phyloP scores from a whole-genome alignment of 2,113 vertebrate species.

The Laticauda colubrina region DNA sequence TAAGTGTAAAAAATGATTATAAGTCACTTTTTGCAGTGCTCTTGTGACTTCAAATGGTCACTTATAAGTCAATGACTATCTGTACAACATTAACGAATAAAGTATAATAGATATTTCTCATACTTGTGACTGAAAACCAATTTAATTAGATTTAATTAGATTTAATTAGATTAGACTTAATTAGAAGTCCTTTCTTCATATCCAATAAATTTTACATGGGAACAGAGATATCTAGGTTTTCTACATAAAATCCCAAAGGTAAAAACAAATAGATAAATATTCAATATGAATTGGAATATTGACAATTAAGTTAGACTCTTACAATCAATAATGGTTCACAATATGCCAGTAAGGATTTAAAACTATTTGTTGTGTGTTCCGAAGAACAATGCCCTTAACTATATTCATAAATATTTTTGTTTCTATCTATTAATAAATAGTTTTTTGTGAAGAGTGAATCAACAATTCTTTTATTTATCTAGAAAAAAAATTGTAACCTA shows the following conservation, averaged over 20 bases:
- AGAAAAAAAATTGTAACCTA: not conserved
- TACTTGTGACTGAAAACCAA: not conserved
- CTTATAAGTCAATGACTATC: not conserved
- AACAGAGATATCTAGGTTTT: not conserved
- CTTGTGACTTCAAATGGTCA: not conserved
- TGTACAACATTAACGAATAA: not conserved
- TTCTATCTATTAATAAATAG: not conserved
- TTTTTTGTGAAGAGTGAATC: not conserved
- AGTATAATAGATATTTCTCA: not conserved
- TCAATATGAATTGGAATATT: not conserved
- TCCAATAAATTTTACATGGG: not conserved
- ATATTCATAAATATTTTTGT: not conserved
- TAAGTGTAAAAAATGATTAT: not conserved
- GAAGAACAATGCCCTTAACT: not conserved
- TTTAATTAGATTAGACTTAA: too few species aligned
- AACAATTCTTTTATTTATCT: not conserved
- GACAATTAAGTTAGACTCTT: not conserved
- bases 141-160: too few species aligned
- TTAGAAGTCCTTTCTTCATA: not conserved
- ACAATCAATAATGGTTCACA: not conserved
- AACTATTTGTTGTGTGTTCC: not conserved
- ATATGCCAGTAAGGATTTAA: not conserved
- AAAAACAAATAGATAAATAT: not conserved
- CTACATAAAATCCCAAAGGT: not conserved
- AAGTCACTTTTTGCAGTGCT: not conserved